Evolutionary conservation across 2,113 vertebrate species (phyloP), one percentile per base, ranked within the genome.

Genomic region (Sardina pilchardus): DNA sequence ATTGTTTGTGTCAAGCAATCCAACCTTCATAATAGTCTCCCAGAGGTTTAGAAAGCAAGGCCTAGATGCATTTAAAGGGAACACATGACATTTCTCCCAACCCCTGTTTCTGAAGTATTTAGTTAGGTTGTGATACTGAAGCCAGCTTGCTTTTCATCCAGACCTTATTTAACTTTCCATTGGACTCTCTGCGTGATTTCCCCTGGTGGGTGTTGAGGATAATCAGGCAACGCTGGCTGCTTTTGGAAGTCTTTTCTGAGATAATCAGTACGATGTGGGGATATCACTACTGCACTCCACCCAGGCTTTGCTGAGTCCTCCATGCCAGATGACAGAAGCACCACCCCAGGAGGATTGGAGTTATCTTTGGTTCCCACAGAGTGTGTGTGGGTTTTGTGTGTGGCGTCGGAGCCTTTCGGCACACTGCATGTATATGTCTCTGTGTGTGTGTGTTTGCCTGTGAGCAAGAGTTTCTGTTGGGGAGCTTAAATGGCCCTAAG

Each of bases 241-340:
- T 26, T 30, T 56, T 56, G 53, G 59, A 67, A 59, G 59, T 19
- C 50, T 36, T 75, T 75, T 75, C 14, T 16, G 30, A 75, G 67
- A 75, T 75, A 75, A 34, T 34, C 67, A 75, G 30, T 75, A 67
- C 1, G 67, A 75, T 75, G 67, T 17, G 30, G 14, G 30, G 67
- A 75, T 75, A 36, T 36, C 30, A 36, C 30, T 75, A 36, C 14
- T 75, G 34, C 12, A 3, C 67, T 36, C 67, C 67, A 16, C 67
- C 67, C 67, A 34, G 63, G 6, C 63, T 71, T 71, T 71, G 5
- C 26, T 16, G 12, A 81, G 24, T 81, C 56, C 14, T 85, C 44
- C 48, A 47, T 36, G 67, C 39, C 81, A 36, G 26, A 82, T 87
- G 71, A 81, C 48, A 59, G 42, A 78, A 24, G 21, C 24, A 19